Evolutionary conservation across 2,113 vertebrate species (phyloP).

Genomic region (Lasiurus cinereus): DNA sequence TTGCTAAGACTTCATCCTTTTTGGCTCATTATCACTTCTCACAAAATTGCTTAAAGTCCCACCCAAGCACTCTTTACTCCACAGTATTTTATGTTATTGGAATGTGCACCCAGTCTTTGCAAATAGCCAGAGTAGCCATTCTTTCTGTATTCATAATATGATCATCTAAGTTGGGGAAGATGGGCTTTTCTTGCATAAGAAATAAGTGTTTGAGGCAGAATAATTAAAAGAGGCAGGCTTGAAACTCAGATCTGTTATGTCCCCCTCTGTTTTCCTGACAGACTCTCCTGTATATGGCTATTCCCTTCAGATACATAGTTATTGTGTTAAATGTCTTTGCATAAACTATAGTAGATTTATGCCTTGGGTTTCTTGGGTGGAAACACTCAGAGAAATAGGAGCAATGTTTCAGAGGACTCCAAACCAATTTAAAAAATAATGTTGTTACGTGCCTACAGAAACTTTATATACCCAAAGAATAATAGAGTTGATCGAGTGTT

Average conservation of each 20-base stretch:
- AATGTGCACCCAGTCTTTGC: neutral
- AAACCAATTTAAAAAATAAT: constrained; percentile 68
- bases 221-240: constrained; percentile 70
- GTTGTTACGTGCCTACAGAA: constrained; percentile 61
- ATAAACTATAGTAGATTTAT: constrained; percentile 35
- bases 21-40: neutral
- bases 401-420: constrained; percentile 15
- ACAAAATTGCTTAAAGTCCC: constrained; percentile 29
- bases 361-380: neutral
- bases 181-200: constrained; percentile 75
- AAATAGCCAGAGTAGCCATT: constrained; percentile 67
- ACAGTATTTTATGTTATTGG: neutral
- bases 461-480: constrained; percentile 80
- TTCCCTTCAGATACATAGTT: neutral
- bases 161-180: constrained; percentile 71
- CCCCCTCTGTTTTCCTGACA: constrained; percentile 47
- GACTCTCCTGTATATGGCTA: constrained; percentile 34
- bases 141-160: constrained; percentile 80
- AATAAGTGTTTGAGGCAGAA: constrained; percentile 73
- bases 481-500: constrained; percentile 80
- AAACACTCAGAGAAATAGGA: constrained; percentile 64
- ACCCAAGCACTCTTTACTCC: neutral
- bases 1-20: constrained; percentile 19
- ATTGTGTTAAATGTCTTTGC: constrained; percentile 58
- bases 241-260: constrained; percentile 58